Evolutionary conservation across 2,113 vertebrate genomes (phyloP).

Genomic region (Ardeotis arabs): DNA sequence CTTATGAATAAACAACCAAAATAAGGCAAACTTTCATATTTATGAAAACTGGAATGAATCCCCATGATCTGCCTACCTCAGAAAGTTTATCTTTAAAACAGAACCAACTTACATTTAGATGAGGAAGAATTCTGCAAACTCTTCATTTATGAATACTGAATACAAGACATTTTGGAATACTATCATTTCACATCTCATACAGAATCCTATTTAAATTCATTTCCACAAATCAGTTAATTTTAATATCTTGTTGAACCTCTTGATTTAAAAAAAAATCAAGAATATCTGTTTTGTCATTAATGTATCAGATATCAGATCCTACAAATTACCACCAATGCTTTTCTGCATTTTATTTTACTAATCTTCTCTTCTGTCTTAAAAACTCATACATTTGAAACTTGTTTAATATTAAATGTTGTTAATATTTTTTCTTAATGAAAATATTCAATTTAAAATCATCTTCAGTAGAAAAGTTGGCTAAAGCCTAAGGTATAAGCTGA

Average conservation of each 20-base stretch:
- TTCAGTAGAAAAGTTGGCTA: background rate
- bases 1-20: background rate
- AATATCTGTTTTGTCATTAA: background rate
- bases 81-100: background rate
- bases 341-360: background rate
- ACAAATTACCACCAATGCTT: background rate
- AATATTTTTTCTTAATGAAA: background rate
- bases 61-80: background rate
- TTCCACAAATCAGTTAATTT: background rate
- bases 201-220: background rate
- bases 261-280: background rate
- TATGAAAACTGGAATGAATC: background rate
- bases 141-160: background rate
- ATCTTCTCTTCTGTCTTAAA: background rate
- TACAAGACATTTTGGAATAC: background rate
- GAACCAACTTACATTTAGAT: background rate
- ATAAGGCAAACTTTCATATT: background rate
- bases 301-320: background rate
- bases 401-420: background rate
- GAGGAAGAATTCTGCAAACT: background rate
- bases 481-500: background rate
- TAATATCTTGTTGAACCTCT: background rate
- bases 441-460: background rate
- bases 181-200: background rate
- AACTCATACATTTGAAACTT: background rate